Evolutionary conservation across 2,113 vertebrate species (phyloP).

Genomic region (Opisthocomus hoazin): DNA sequence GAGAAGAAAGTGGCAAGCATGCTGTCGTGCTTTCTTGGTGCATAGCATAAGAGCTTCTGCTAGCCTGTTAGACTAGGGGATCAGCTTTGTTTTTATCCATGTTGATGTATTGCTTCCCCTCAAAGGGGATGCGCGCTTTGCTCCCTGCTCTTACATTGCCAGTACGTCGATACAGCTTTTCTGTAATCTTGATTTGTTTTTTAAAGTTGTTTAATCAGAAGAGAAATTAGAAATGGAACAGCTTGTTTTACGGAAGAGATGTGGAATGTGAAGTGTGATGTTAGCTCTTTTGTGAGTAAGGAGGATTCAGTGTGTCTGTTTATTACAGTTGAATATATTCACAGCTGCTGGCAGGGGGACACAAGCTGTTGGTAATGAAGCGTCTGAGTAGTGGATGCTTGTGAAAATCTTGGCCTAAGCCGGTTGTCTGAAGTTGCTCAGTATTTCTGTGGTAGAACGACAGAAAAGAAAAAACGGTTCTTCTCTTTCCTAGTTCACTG

Average conservation of each 20-base stretch:
- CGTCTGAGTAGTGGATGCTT: background rate
- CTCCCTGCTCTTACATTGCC: background rate
- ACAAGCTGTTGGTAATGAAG: background rate
- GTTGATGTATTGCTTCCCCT: background rate
- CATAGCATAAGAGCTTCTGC: background rate
- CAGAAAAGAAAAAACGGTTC: background rate
- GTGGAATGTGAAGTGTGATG: background rate
- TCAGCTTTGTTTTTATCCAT: background rate
- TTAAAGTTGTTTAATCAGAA: background rate
- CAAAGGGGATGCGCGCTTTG: fast-evolving
- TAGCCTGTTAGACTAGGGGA: background rate
- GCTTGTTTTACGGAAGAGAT: background rate
- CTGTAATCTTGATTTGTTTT: background rate
- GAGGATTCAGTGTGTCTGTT: background rate
- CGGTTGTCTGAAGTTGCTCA: background rate
- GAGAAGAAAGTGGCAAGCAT: background rate
- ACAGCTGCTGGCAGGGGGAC: background rate
- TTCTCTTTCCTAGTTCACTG: background rate
- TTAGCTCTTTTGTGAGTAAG: background rate
- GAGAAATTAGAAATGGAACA: background rate
- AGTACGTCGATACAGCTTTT: background rate
- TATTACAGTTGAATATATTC: background rate
- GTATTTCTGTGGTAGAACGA: background rate
- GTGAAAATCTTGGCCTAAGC: background rate
- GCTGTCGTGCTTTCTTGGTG: background rate